Conservation (phyloP, 2,113 vertebrate genomes). For the Lasiurus borealis region DNA sequence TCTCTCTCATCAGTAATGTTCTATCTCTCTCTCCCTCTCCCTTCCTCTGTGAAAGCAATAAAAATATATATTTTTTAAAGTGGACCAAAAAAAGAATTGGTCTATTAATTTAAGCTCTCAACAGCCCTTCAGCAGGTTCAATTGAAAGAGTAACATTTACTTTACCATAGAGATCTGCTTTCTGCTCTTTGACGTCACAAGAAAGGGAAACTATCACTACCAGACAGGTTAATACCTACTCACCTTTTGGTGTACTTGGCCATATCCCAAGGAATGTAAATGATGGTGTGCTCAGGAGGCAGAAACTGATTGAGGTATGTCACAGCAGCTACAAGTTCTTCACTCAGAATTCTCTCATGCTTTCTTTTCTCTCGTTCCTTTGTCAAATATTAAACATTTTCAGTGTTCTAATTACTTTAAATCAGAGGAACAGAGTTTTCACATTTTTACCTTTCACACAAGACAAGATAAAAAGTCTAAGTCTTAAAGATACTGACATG, state of each 20-base stretch:
- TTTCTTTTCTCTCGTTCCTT: conserved; percentile 98
- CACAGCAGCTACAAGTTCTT: conserved; percentile 95
- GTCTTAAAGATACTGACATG: neutral
- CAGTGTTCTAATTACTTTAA: conserved; percentile 45
- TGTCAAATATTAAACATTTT: conserved; percentile 59
- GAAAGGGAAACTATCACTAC: neutral
- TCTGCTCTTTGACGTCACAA: neutral
- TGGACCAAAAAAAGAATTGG: neutral
- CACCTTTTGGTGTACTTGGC: conserved; percentile 97
- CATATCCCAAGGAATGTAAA: conserved; percentile 99
- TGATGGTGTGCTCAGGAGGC: conserved; percentile 94
- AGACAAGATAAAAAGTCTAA: neutral
- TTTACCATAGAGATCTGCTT: neutral
- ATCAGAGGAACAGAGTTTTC: conserved; percentile 11
- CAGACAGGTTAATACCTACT: neutral
- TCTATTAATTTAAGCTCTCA: neutral
- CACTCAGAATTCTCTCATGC: conserved; percentile 97
- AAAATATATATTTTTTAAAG: neutral
- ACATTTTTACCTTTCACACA: neutral
- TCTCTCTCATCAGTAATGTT: too few species aligned
- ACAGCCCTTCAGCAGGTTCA: neutral
- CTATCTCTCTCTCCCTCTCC: too few species aligned
- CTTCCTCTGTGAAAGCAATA: too few species aligned
- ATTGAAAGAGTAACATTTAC: neutral
- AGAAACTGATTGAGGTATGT: conserved; percentile 97